These are phyloP conservation scores for Podarcis siculus DNA, from an alignment of 2,797 vertebrate species.

Conservation along the genomic window DNA sequence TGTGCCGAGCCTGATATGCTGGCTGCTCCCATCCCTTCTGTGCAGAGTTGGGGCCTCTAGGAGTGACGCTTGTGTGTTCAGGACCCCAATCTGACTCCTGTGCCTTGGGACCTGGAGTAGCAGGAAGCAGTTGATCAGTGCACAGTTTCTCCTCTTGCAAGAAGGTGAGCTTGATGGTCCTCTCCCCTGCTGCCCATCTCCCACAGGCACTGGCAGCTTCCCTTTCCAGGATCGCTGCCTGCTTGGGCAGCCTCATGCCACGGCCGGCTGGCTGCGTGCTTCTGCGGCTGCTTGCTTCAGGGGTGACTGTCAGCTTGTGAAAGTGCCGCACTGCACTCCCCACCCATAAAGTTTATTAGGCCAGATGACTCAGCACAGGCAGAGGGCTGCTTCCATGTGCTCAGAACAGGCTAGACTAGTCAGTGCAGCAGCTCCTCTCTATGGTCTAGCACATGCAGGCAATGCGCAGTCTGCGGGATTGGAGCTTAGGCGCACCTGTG, in stretches of 20 bases:
- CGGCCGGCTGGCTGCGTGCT: no score
- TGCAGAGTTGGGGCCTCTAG: not conserved
- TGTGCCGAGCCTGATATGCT: not conserved
- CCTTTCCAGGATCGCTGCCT: not conserved
- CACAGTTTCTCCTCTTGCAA: not conserved
- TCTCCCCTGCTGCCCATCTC: not conserved
- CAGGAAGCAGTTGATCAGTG: no score
- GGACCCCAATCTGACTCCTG: not conserved
- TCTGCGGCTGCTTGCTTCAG: not conserved
- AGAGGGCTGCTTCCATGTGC: not conserved
- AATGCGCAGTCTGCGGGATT: not conserved
- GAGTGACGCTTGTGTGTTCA: not conserved
- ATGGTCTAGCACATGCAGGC: not conserved
- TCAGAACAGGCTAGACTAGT: not conserved
- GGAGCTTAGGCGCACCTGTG: not conserved
- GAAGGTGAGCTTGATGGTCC: no score
- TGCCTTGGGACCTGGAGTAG: not conserved
- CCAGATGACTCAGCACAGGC: slow-evolving; percentile 25
- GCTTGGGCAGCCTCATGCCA: not conserved
- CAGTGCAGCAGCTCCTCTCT: not conserved
- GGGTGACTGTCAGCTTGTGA: not conserved
- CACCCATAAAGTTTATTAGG: slow-evolving; percentile 12
- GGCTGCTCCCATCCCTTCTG: not conserved
- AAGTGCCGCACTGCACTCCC: not conserved
- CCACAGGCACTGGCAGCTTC: no score